Evolutionary conservation across 2,113 vertebrate genomes (phyloP), one percentile per base, ranked within the genome.

Genomic region (Heliornis fulica): DNA sequence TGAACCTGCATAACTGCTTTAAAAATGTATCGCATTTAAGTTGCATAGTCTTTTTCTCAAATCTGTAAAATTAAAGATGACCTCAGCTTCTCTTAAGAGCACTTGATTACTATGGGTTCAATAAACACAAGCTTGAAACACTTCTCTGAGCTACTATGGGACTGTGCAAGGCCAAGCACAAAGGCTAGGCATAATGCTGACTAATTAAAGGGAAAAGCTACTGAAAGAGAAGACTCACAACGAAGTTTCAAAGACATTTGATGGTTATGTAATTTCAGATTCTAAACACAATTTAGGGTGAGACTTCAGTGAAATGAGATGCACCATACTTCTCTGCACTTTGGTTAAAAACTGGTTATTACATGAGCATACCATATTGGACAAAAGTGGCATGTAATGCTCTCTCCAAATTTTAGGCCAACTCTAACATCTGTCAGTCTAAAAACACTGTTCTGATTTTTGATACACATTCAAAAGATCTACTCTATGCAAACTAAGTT

Each of bases 1-100:
- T 57, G 68, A 88, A 94, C 90, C 60, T 87, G 79, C 76, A 93
- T 1, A 70, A 41, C 48, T 87, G 86, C 89, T 91, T 84, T 91
- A 46, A 56, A n/a, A 15, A 56, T 7, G 12, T 7, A 21, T 2
- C 66, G 48, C 1, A 2, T 89, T 90, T 48, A 41, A 84, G 90
- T 3, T 41, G 40, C 56, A 79, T 29, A 2, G 2, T 25, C 53
- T 48, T 85, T 28, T 87, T 79, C 83, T 87, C 29, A n/a, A 61
- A 77, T 51, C 50, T 76, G 38, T 53, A 4, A 19, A 75, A 83
- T 36, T 68, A 56, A 94, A 84, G n/a, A 76, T 22, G 80, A 95
- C 36, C 64, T 89, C 57, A 70, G 41, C 22, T 71, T 72, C 85
- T 79, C 76, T 43, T 53, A 61, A 87, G 51, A 89, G 56, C 46